Evolutionary conservation across 2,888 invertebrate genomes (phyloP).

Genomic region (Chromoteleia sp.): DNA sequence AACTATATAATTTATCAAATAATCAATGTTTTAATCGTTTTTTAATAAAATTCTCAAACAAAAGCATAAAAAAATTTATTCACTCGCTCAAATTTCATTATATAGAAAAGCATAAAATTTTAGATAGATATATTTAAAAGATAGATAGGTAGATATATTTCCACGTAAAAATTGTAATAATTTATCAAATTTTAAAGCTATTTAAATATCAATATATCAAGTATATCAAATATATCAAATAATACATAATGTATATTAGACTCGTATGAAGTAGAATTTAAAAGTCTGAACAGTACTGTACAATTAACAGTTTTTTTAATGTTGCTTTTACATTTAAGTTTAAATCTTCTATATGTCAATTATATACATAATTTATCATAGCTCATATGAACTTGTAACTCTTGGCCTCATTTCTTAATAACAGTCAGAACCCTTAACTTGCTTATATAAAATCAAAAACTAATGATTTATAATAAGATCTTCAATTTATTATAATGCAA

Average conservation of each 20-base stretch:
- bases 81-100: not conserved
- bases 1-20: not conserved
- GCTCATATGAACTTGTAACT: conserved; percentile 1
- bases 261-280: no score
- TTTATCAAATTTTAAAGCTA: not conserved
- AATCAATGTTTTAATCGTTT: not conserved
- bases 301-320: no score
- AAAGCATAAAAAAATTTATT: not conserved
- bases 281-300: no score
- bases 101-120: no score
- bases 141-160: not conserved
- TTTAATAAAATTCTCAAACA: not conserved
- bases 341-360: no score
- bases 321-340: no score
- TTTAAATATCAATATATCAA: no score
- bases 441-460: not conserved
- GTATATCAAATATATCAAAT: no score
- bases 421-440: conserved; percentile 1
- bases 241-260: no score
- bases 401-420: conserved; percentile 12
- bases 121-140: no score
- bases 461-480: not conserved
- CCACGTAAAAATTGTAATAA: no score
- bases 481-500: conserved; percentile 1
- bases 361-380: not conserved